Evolutionary conservation across 2,888 invertebrate species (phyloP).

Genomic region (Drosophila sordidapex): DNA sequence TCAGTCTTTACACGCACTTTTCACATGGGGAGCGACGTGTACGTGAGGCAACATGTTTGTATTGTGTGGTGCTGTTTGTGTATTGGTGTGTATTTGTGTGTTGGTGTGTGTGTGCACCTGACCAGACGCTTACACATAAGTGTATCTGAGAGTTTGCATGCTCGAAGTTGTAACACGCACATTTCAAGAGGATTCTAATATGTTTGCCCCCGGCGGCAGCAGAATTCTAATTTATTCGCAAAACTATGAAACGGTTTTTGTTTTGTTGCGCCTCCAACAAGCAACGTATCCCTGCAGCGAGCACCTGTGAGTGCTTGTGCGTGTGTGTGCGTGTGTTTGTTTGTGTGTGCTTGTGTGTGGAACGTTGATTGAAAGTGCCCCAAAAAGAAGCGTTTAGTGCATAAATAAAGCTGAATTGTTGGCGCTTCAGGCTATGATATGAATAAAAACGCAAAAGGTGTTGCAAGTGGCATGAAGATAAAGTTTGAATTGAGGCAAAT

Average conservation of each 20-base stretch:
- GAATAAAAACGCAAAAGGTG: constrained; percentile 17
- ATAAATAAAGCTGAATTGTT: constrained; percentile 47
- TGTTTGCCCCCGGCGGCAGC: constrained; percentile 65
- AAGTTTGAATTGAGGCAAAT: background rate
- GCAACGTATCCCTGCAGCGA: constrained; percentile 22
- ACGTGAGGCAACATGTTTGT: background rate
- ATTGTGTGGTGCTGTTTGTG: background rate
- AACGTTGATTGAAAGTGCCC: constrained; percentile 53
- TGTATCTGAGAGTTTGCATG: constrained; percentile 7
- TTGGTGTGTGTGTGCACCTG: constrained; percentile 9
- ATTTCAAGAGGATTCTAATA: constrained; percentile 74
- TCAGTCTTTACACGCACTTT: constrained; percentile 37
- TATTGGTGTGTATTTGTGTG: constrained; percentile 6
- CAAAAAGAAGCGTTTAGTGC: constrained; percentile 35
- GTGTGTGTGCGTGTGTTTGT: constrained; percentile 6
- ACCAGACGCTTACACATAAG: background rate
- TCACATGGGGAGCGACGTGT: constrained; percentile 12
- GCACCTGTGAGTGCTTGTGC: constrained; percentile 4
- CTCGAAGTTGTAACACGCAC: constrained; percentile 67
- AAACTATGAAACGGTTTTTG: constrained; percentile 62
- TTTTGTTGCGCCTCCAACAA: constrained; percentile 18
- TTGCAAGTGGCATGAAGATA: constrained; percentile 19
- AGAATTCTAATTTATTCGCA: constrained; percentile 77
- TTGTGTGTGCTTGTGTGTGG: constrained; percentile 7
- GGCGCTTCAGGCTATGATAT: constrained; percentile 29